phyloP scores from a whole-genome alignment of 2,888 invertebrate genomes.

The Gastrophysa polygoni region DNA sequence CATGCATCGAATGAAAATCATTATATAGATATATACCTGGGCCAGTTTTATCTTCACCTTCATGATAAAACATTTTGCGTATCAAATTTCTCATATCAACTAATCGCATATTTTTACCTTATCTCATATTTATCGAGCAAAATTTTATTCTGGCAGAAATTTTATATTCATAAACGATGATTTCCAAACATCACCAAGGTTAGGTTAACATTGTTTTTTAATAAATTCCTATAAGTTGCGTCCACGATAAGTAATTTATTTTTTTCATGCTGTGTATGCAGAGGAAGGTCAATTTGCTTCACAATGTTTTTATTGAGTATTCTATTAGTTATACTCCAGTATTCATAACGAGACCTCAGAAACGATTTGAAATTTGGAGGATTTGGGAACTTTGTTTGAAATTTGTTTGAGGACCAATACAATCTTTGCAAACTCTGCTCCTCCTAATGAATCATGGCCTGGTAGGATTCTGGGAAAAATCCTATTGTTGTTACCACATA shows the following conservation, averaged over 20 bases:
- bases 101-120: background rate
- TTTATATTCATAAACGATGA: background rate
- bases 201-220: background rate
- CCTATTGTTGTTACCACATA: too few relatives aligned
- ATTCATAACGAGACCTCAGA: too few relatives aligned
- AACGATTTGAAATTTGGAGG: too few relatives aligned
- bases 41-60: too few relatives aligned
- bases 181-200: slow-evolving; percentile 1
- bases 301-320: background rate
- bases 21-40: too few relatives aligned
- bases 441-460: too few relatives aligned
- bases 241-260: background rate
- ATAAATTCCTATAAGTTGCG: background rate
- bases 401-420: too few relatives aligned
- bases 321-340: too few relatives aligned
- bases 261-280: background rate
- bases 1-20: too few relatives aligned
- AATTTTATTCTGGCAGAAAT: background rate
- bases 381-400: too few relatives aligned
- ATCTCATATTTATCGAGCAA: slow-evolving; percentile 4
- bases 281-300: background rate
- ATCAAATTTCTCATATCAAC: slow-evolving; percentile 11
- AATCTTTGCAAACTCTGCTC: too few relatives aligned
- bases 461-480: too few relatives aligned
- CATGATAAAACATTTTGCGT: slow-evolving; percentile 25